Conservation (phyloP, 2,888 invertebrate genomes). For the Drosophila anomelani region DNA sequence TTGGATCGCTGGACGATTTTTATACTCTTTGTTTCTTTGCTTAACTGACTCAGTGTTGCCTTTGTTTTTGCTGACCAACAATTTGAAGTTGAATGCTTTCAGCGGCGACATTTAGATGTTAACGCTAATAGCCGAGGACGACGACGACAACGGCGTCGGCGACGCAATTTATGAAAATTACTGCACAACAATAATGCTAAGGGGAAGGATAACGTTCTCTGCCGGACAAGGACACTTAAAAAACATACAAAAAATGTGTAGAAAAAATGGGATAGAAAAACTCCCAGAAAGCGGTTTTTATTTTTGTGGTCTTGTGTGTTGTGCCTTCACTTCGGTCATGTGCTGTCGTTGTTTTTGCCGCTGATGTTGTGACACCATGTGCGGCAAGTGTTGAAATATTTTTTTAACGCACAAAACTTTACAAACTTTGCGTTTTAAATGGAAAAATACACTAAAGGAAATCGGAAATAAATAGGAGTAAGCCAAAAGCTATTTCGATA, state of each 20-base stretch:
- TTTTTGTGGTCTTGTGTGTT: slow-evolving; percentile 44
- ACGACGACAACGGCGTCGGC: slow-evolving; percentile 7
- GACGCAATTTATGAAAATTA: slow-evolving; percentile 78
- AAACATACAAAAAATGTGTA: slow-evolving; percentile 44
- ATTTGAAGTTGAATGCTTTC: slow-evolving; percentile 61
- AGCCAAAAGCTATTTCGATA: too few species aligned
- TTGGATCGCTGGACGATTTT: slow-evolving; percentile 15
- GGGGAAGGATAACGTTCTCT: slow-evolving; percentile 31
- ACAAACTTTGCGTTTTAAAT: slow-evolving; percentile 70
- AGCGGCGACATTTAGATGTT: slow-evolving; percentile 68
- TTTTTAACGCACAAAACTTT: slow-evolving; percentile 77
- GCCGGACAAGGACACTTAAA: slow-evolving; percentile 53
- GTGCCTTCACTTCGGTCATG: slow-evolving; percentile 41
- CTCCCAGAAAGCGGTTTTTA: slow-evolving; percentile 32
- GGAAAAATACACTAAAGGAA: slow-evolving; percentile 21
- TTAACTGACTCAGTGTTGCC: slow-evolving; percentile 21
- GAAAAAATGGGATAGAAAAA: slow-evolving; percentile 5
- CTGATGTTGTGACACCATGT: slow-evolving; percentile 76
- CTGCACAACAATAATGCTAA: slow-evolving; percentile 68
- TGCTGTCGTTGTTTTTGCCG: slow-evolving; percentile 48
- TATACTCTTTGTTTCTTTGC: slow-evolving; percentile 18
- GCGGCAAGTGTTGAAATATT: slow-evolving; percentile 77
- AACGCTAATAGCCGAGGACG: slow-evolving; percentile 76
- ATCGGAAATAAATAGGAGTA: not conserved
- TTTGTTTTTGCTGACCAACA: slow-evolving; percentile 40